These are phyloP conservation scores for Lithobates pipiens DNA, from an alignment of 2,797 vertebrate species.

Conservation along the genomic window DNA sequence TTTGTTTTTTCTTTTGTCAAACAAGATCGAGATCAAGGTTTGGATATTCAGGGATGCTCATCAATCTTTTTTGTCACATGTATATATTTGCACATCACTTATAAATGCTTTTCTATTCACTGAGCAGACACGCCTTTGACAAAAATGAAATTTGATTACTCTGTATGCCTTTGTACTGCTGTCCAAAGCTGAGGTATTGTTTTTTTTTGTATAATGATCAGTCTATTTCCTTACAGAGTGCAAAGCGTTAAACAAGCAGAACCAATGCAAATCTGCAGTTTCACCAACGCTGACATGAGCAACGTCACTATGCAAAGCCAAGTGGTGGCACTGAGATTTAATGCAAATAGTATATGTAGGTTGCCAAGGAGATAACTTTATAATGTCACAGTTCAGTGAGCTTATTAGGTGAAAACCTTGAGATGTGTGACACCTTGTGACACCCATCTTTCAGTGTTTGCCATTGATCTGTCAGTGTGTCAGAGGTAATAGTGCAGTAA, in stretches of 20 bases:
- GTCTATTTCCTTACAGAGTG: neutral
- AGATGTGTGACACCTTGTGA: neutral
- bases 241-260: constrained; percentile 1
- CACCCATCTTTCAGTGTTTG: neutral
- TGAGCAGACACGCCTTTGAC: too few relatives aligned
- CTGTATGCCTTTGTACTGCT: too few relatives aligned
- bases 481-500: neutral
- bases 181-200: too few relatives aligned
- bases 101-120: too few relatives aligned
- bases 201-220: neutral
- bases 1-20: too few relatives aligned
- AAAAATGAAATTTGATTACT: too few relatives aligned
- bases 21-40: neutral
- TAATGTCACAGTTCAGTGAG: neutral
- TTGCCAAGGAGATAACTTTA: neutral
- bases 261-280: constrained; percentile 21
- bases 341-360: constrained; percentile 39
- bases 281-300: neutral
- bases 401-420: neutral
- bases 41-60: neutral
- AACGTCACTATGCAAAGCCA: constrained; percentile 34
- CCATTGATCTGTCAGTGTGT: constrained; percentile 11
- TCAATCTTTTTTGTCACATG: too few relatives aligned
- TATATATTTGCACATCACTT: neutral
- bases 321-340: neutral